Evolutionary conservation across 64 coral and sea anemone genomes (phyloP).

Genomic region (Anthopleura sola): DNA sequence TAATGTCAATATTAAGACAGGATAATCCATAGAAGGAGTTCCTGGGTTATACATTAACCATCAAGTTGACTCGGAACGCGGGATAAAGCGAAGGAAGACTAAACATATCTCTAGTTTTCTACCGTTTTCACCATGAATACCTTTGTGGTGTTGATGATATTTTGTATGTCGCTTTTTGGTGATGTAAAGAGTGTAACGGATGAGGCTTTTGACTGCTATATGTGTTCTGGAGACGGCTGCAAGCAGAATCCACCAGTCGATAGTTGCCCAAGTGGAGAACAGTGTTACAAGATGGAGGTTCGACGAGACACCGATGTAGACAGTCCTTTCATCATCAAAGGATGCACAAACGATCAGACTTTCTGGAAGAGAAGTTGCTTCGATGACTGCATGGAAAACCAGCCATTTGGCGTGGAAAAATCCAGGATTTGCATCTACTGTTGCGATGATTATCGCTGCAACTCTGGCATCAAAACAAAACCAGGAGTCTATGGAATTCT

Average conservation of each 20-base stretch:
- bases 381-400: constrained; percentile 26
- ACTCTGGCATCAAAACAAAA: constrained; percentile 7
- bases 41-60: constrained; percentile 3
- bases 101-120: neutral
- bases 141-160: neutral
- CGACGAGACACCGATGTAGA: constrained; percentile 13
- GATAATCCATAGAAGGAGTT: neutral
- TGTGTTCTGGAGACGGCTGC: constrained; percentile 10
- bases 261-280: neutral
- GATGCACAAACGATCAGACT: constrained; percentile 21
- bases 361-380: constrained; percentile 12
- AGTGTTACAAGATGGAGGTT: constrained; percentile 31
- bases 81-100: neutral
- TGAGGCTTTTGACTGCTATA: constrained; percentile 19
- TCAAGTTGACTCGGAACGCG: neutral
- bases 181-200: neutral
- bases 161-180: neutral
- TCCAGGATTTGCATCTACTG: constrained; percentile 21
- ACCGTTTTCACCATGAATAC: neutral
- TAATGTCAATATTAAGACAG: constrained; percentile 3
- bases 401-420: neutral
- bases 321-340: constrained; percentile 21
- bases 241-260: neutral
- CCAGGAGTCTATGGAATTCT: constrained; percentile 1
- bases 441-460: neutral